Conservation (phyloP, 2,113 vertebrate species). For the Choloepus hoffmanni region DNA sequence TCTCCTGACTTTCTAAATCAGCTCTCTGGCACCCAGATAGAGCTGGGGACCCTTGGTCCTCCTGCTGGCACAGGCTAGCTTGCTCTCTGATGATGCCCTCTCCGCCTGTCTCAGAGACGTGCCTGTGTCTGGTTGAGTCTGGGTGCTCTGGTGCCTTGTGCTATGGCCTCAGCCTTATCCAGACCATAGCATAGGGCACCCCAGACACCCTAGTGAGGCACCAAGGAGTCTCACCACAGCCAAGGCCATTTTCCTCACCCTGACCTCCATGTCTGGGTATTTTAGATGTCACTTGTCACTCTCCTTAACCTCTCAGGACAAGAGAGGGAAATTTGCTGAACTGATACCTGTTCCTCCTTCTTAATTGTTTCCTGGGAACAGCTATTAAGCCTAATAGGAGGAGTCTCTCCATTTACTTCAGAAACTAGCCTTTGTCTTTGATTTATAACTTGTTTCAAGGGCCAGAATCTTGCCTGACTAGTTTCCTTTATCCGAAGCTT, state of each 20-base stretch:
- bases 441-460: slow-evolving; percentile 61
- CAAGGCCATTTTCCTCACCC: too few species aligned
- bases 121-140: neutral
- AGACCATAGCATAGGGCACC: neutral
- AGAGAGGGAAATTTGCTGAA: neutral
- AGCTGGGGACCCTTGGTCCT: too few species aligned
- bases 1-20: neutral
- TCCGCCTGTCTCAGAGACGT: neutral
- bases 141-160: neutral
- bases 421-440: slow-evolving; percentile 52
- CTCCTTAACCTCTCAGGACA: neutral
- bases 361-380: neutral
- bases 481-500: slow-evolving; percentile 12
- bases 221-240: neutral
- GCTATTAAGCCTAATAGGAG: neutral
- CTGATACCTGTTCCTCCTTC: neutral
- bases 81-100: neutral
- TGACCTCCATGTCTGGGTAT: too few species aligned
- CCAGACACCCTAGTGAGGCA: neutral
- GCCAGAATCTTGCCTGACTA: slow-evolving; percentile 39
- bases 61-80: neutral
- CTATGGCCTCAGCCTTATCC: neutral
- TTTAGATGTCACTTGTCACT: neutral
- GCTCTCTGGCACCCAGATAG: neutral
- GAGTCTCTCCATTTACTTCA: slow-evolving; percentile 45